Percentiles rank a stretch among this genome's conserved stretches.
phyloP scores from a whole-genome alignment of 2,113 vertebrate genomes.

The Orientallactaga bullata region DNA sequence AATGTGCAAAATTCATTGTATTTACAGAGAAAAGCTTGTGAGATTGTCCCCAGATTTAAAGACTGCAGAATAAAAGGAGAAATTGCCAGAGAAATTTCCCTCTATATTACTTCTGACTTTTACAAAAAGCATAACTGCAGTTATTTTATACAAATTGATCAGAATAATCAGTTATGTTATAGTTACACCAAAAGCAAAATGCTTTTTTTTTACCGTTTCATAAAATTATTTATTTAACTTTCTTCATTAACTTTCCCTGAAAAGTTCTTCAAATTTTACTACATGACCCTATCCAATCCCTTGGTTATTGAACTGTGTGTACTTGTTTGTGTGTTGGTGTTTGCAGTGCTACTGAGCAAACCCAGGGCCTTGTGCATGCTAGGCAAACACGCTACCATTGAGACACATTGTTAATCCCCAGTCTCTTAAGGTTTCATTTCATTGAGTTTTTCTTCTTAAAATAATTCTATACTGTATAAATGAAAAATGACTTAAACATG shows the following conservation, averaged over 20 bases:
- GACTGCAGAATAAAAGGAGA: constrained; percentile 30
- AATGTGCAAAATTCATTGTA: constrained; percentile 37
- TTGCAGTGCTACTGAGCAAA: background rate
- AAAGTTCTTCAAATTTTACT: constrained; percentile 14
- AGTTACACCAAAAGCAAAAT: constrained; percentile 47
- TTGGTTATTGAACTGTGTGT: background rate
- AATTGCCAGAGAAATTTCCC: background rate
- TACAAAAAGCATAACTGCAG: background rate
- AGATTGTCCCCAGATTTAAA: constrained; percentile 41
- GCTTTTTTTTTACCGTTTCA: constrained; percentile 1
- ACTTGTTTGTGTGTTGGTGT: background rate
- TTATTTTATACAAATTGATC: background rate
- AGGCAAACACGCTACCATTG: too few relatives aligned
- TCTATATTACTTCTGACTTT: background rate
- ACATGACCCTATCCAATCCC: background rate
- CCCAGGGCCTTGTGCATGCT: fast-evolving
- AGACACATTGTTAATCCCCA: background rate
- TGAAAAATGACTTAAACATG: constrained; percentile 41
- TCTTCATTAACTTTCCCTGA: constrained; percentile 33
- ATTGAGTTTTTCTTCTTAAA: background rate
- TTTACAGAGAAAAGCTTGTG: constrained; percentile 13
- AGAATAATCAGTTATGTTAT: constrained; percentile 46
- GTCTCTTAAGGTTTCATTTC: background rate
- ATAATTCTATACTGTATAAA: background rate
- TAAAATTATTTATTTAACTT: constrained; percentile 51